Base-by-base conservation (phyloP, 2,797 vertebrate species). In the Hylomyscus alleni region DNA sequence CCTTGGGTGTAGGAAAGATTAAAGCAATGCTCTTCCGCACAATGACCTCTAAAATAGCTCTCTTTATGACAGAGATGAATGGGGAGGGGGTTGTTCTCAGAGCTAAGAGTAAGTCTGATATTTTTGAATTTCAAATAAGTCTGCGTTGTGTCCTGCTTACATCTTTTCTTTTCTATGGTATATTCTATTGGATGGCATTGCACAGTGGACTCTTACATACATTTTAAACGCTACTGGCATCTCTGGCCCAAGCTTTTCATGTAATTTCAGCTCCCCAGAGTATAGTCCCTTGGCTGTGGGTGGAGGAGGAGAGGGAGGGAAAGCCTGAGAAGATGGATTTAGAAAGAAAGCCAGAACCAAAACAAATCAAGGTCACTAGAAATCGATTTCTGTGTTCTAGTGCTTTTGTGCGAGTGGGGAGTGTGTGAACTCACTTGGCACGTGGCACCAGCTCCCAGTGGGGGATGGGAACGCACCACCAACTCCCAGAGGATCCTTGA, bases 111-210 rank as follows among this genome's bases (percentile, higher is more conserved):
- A 67, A 93, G 96, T 96, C 89, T 96, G 87, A 90, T 94, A 97
- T 88, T 97, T 93, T 77, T 19, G n/a, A 96, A 94, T 91, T 98
- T 98, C 97, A 97, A 96, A 97, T 96, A 96, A 93, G 96, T 97
- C 97, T 96, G 85, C 95, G 96, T 97, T 97, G 96, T 96, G 96
- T 96, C 95, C 93, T 31, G 34, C 93, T 94, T 93, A 44, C 97
- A 96, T 98, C 97, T 97, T 93, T 84, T 92, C 95, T 95, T 37
- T 54, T 29, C 4, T 1, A 3, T 52, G 37, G 29, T 20, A 0
- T 52, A 10, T 96, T 97, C 90, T 96, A 92, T 96, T 97, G 96
- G 97, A 89, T 72, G 96, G 93, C 96, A 94, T 97, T 95, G 94
- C 96, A 87, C 94, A 97, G 97, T 94, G 96, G 95, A 96, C 92